These are phyloP conservation scores for Drosophila subquinaria DNA, from an alignment of 2,888 invertebrate genomes.

Conservation along the genomic window DNA sequence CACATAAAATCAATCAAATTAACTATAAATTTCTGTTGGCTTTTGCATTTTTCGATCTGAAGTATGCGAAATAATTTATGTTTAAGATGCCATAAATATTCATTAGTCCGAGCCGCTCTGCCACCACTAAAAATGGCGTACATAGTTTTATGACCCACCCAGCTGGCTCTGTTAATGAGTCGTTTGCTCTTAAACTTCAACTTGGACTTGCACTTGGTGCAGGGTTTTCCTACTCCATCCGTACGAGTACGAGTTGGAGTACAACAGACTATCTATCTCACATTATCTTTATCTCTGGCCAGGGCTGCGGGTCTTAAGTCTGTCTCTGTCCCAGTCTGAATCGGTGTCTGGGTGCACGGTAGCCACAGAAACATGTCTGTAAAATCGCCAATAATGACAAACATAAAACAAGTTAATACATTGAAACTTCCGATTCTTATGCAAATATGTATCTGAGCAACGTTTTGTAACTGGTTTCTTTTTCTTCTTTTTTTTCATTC, in stretches of 20 bases:
- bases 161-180: slow-evolving; percentile 61
- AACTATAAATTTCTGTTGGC: slow-evolving; percentile 69
- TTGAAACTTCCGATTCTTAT: slow-evolving; percentile 76
- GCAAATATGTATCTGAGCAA: slow-evolving; percentile 60
- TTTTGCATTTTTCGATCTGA: slow-evolving; percentile 50
- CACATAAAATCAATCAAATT: slow-evolving; percentile 82
- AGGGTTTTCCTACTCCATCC: slow-evolving; percentile 7
- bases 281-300: slow-evolving; percentile 5
- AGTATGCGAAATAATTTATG: slow-evolving; percentile 78
- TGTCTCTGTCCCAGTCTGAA: background rate
- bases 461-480: slow-evolving; percentile 75
- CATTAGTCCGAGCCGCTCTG: slow-evolving; percentile 58
- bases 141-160: slow-evolving; percentile 68
- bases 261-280: slow-evolving; percentile 16
- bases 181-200: slow-evolving; percentile 38
- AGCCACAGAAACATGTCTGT: slow-evolving; percentile 74
- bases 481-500: slow-evolving; percentile 10
- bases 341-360: slow-evolving; percentile 43
- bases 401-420: slow-evolving; percentile 82
- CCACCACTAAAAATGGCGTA: slow-evolving; percentile 57
- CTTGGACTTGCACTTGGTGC: background rate
- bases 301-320: slow-evolving; percentile 12
- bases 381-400: slow-evolving; percentile 81
- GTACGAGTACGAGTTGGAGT: background rate
- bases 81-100: slow-evolving; percentile 77